phyloP scores from a whole-genome alignment of 2,113 vertebrate genomes.

The Poeciliopsis occidentalis region DNA sequence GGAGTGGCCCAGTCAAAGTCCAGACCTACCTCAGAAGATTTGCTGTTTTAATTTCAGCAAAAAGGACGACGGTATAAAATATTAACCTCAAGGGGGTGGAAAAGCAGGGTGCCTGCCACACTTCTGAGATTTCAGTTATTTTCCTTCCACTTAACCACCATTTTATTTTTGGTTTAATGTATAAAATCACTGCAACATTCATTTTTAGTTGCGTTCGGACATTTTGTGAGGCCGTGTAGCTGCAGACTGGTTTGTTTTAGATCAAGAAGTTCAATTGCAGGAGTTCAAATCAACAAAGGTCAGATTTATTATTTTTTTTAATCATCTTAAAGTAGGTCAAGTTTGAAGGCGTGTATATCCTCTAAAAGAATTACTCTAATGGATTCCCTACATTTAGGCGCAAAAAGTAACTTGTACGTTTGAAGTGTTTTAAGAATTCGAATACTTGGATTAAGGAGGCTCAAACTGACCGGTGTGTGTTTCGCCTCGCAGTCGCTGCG shows the following conservation, averaged over 20 bases:
- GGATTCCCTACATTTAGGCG: too few relatives aligned
- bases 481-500: slow-evolving; percentile 85
- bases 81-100: too few relatives aligned
- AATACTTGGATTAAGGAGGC: background rate
- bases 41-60: background rate
- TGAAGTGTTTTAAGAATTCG: background rate
- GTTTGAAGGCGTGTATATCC: too few relatives aligned
- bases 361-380: too few relatives aligned
- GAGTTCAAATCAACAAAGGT: background rate
- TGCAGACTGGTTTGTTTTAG: background rate
- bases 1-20: background rate
- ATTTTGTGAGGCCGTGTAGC: background rate
- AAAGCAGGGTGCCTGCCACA: too few relatives aligned
- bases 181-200: too few relatives aligned
- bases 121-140: background rate
- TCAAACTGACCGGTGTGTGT: background rate
- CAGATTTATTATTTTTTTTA: too few relatives aligned
- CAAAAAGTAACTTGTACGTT: too few relatives aligned
- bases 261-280: background rate
- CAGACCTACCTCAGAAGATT: background rate
- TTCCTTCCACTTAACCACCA: background rate
- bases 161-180: too few relatives aligned
- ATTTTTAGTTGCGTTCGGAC: background rate
- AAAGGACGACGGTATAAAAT: too few relatives aligned
- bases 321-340: too few relatives aligned